Evolutionary conservation across 35 echinoderm and acorn worm species (phyloP), one percentile per base, ranked within the genome.

Genomic region (Ophiothrix spiculata): DNA sequence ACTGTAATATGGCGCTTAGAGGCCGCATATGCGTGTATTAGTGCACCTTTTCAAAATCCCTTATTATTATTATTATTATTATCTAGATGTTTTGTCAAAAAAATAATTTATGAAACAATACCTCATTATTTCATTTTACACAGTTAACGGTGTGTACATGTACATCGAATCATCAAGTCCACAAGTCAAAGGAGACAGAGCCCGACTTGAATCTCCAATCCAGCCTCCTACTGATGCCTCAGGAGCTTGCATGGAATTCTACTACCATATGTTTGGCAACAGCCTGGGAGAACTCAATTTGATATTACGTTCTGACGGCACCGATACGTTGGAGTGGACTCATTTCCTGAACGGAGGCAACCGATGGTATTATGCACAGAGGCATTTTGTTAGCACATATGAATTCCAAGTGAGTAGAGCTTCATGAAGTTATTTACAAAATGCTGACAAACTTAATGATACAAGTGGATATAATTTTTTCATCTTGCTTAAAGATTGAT

Each of bases 191-290:
- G 87, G 87, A 3, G 94, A 92, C 1, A 56, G 17, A 14, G 95
- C 88, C 41, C 42, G 79, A 25, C 82, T 90, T 6, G 56, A 37
- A 0, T 86, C 81, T 54, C 90, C 87, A 73, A 39, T 88, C 19
- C 46, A 92, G 78, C 37, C 80, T 37, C 80, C 85, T 2, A 86
- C 80, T 32, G 73, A 46, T 6, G 0, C 64, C 54, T 35, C 78
- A 35, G 83, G 87, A 0, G 35, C 77, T 3, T 97, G 95, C 39
- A 39, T 97, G 31, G 74, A 83, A 32, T 97, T 98, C 83, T 98
- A 91, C 91, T 98, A 98, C 36, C 95, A 98, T 41, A 91, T 98
- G 88, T 98, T 86, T 75, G 95, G 95, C 16, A 77, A 33, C 39
- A 75, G 81, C 40, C 39, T 97, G 40, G 94, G 94, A 33, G 38